Conservation (phyloP, 1,140 invertebrate genomes). For the Brachystomella parvula region DNA sequence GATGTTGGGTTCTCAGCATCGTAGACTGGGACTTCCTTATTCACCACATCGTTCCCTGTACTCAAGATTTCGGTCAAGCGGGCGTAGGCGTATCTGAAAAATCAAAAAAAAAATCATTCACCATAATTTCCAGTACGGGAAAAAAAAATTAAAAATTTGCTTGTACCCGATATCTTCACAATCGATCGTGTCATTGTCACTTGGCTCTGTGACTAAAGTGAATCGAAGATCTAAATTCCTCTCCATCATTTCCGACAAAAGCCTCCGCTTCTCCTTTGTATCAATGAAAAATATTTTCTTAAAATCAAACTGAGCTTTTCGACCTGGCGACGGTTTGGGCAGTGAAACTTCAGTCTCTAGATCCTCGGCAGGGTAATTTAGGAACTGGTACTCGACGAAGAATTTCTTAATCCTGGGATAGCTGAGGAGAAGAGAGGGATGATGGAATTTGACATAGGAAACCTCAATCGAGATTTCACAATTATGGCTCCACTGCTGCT, state of each 20-base stretch:
- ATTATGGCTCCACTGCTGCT: neutral
- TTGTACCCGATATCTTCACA: constrained; percentile 24
- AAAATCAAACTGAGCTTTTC: constrained; percentile 21
- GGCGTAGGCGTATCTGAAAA: constrained; percentile 19
- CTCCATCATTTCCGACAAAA: neutral
- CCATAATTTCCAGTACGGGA: too few species aligned
- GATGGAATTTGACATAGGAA: constrained; percentile 10
- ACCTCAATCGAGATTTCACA: constrained; percentile 15
- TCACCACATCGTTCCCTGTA: constrained; percentile 2
- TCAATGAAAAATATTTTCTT: constrained; percentile 19
- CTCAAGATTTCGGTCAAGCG: neutral
- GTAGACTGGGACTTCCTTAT: constrained; percentile 10
- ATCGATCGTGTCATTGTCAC: constrained; percentile 20
- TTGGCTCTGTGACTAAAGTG: constrained; percentile 18
- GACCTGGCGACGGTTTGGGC: constrained; percentile 18
- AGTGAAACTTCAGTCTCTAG: constrained; percentile 13
- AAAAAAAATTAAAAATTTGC: too few species aligned
- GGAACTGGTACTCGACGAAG: constrained; percentile 16
- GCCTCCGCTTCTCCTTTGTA: constrained; percentile 14
- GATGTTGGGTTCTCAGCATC: constrained; percentile 13
- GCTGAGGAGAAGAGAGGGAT: neutral
- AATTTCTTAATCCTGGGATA: constrained; percentile 19
- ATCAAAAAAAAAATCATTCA: constrained; percentile 8
- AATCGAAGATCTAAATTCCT: constrained; percentile 7
- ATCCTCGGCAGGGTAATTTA: constrained; percentile 18